Percentiles rank a stretch among this genome's conserved stretches.
Evolutionary conservation across 1,140 invertebrate species (phyloP).

Genomic region (Leptinotarsa lineolata): DNA sequence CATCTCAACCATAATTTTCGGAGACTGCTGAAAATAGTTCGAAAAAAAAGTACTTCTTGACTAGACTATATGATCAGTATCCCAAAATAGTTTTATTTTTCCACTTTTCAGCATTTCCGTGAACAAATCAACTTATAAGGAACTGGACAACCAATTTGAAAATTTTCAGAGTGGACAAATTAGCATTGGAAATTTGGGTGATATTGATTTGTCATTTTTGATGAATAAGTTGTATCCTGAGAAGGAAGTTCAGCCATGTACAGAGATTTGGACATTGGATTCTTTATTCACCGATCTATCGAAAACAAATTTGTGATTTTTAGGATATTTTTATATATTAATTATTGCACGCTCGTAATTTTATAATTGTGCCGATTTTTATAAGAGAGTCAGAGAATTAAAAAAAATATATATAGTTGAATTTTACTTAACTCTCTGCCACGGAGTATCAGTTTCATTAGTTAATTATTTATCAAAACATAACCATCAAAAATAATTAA

Average conservation of each 20-base stretch:
- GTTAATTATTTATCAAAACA: no score
- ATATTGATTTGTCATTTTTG: slow-evolving; percentile 51
- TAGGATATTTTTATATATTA: neutral
- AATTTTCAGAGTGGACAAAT: slow-evolving; percentile 40
- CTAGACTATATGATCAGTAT: no score
- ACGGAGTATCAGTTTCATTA: no score
- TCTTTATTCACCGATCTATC: slow-evolving; percentile 48
- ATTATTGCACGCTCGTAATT: no score
- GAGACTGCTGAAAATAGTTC: no score
- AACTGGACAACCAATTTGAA: slow-evolving; percentile 47
- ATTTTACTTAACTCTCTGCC: no score
- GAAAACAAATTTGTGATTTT: slow-evolving; percentile 17
- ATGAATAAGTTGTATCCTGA: slow-evolving; percentile 48
- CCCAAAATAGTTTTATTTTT: neutral
- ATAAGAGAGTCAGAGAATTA: no score
- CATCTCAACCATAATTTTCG: no score
- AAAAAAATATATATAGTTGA: no score
- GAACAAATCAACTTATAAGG: slow-evolving; percentile 53
- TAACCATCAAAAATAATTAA: no score
- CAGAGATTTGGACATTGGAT: slow-evolving; percentile 52
- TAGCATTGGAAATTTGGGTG: slow-evolving; percentile 47
- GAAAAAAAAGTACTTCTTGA: no score
- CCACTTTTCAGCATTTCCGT: slow-evolving; percentile 44
- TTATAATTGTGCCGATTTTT: no score
- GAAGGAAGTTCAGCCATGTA: slow-evolving; percentile 47